A percentile compares a stretch with the other conserved stretches of the same genome.
These are phyloP conservation scores for Mesopsocus fuscifrons DNA, from an alignment of 2,888 invertebrate genomes.

Conservation along the genomic window DNA sequence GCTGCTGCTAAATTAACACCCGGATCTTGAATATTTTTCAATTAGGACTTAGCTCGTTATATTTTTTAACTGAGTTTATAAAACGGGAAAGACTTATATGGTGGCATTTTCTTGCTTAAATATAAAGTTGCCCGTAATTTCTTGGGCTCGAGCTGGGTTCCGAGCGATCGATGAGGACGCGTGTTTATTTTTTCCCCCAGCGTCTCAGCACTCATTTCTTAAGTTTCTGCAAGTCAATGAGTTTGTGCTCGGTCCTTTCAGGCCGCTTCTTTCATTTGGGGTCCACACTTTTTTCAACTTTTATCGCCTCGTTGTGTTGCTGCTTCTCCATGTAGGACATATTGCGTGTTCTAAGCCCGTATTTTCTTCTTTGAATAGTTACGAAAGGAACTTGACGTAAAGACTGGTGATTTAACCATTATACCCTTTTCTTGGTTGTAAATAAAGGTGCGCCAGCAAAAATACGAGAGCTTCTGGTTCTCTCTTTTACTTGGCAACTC, in stretches of 20 bases:
- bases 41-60: constrained; percentile 5
- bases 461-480: too few species aligned
- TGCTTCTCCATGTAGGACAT: too few species aligned
- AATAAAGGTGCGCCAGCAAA: too few species aligned
- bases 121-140: constrained; percentile 10
- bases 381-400: too few species aligned
- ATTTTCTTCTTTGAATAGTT: too few species aligned
- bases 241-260: constrained; percentile 5
- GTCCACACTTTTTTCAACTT: not conserved
- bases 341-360: too few species aligned
- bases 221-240: constrained; percentile 8
- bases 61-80: constrained; percentile 9
- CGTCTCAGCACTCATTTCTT: constrained; percentile 8
- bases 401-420: too few species aligned
- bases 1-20: not conserved
- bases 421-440: too few species aligned
- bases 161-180: constrained; percentile 9
- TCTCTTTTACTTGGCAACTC: too few species aligned
- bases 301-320: not conserved
- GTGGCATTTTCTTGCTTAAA: constrained; percentile 11
- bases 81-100: constrained; percentile 10
- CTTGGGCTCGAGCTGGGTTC: constrained; percentile 8
- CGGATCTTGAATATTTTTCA: not conserved
- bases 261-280: not conserved
- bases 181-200: constrained; percentile 9